A percentile compares a stretch with the other conserved stretches of the same genome.
These are phyloP conservation scores for Sorex maritimensis DNA, from an alignment of 2,797 vertebrate species.

Conservation along the genomic window DNA sequence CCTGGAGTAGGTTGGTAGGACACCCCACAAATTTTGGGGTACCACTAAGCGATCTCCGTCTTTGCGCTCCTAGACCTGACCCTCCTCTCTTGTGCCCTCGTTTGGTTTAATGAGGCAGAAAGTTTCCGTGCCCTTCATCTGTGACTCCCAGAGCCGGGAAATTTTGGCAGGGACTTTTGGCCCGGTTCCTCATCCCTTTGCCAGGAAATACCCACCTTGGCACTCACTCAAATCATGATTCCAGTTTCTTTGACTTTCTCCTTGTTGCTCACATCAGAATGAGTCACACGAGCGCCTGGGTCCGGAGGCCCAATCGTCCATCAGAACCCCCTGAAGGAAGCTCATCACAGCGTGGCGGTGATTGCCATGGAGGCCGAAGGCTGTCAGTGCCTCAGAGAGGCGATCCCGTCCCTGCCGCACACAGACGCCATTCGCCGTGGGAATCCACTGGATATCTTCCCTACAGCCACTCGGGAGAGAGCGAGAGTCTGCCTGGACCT, in stretches of 20 bases:
- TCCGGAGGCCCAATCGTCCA: not conserved
- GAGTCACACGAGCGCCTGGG: constrained; percentile 1
- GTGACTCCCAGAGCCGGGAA: constrained; percentile 59
- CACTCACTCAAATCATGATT: constrained; percentile 61
- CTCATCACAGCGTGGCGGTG: not conserved
- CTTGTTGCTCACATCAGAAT: constrained; percentile 64
- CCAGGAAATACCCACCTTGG: constrained; percentile 76
- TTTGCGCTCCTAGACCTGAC: not conserved
- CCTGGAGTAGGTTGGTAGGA: constrained; percentile 1
- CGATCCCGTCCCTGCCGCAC: not conserved
- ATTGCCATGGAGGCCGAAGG: not conserved
- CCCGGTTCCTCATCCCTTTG: constrained; percentile 58
- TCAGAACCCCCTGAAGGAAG: not conserved
- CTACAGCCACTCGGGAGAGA: not conserved
- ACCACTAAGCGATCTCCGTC: not conserved
- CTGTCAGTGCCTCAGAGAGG: not conserved
- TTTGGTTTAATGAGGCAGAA: constrained; percentile 66
- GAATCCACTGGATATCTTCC: constrained; percentile 1
- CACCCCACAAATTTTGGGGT: not conserved
- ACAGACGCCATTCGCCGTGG: not conserved
- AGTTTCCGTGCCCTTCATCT: constrained; percentile 67
- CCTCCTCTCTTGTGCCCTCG: constrained; percentile 11
- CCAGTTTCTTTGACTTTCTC: constrained; percentile 74
- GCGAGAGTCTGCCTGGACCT: not conserved
- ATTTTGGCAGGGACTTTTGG: constrained; percentile 72